Conservation (phyloP, 2,797 vertebrate genomes). For the Molossus molossus region DNA sequence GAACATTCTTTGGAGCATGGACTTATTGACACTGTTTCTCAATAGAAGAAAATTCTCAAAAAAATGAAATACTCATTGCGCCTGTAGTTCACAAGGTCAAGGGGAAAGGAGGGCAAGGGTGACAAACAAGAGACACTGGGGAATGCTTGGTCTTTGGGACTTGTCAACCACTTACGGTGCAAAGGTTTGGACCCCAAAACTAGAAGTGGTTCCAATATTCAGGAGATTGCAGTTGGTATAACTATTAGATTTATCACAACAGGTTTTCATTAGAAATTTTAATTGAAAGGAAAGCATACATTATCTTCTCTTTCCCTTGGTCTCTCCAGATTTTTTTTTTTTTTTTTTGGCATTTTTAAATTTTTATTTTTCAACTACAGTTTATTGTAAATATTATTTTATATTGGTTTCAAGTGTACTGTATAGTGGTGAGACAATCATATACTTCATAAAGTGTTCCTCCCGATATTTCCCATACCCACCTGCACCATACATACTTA, state of each 20-base stretch:
- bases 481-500: not conserved
- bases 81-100: not conserved
- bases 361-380: not conserved
- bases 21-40: constrained; percentile 64
- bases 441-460: not conserved
- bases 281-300: constrained; percentile 14
- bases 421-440: not conserved
- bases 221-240: not conserved
- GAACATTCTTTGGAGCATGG: constrained; percentile 69
- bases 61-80: constrained; percentile 33
- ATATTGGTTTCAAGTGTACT: not conserved
- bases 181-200: constrained; percentile 33
- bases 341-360: not conserved
- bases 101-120: not conserved
- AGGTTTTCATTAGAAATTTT: constrained; percentile 60
- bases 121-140: not conserved
- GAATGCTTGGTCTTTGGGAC: constrained; percentile 8
- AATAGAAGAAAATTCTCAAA: constrained; percentile 65
- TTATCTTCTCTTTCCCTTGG: constrained; percentile 32
- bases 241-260: constrained; percentile 4
- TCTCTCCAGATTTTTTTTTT: constrained; percentile 7
- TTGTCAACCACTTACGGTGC: not conserved
- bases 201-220: not conserved
- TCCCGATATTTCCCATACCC: not conserved
- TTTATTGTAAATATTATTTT: not conserved